A percentile compares a stretch with the other conserved stretches of the same genome.
Conservation (phyloP, 2,113 vertebrate genomes). For the Zosterops pallidus region DNA sequence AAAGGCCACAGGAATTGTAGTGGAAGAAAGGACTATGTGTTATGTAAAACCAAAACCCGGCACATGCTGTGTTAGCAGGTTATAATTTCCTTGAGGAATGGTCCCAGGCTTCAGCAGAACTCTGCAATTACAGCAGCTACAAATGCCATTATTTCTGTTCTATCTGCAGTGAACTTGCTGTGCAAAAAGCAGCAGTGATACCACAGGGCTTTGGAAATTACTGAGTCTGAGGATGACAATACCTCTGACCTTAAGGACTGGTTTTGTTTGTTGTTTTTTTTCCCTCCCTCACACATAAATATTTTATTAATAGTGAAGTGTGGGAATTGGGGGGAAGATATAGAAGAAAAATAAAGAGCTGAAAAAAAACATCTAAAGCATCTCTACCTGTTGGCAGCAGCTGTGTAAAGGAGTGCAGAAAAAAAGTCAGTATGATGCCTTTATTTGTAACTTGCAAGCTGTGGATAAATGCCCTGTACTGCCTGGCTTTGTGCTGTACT, state of each 20-base stretch:
- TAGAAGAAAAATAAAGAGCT: background rate
- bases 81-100: background rate
- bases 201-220: background rate
- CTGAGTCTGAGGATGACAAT: background rate
- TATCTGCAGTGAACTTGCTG: background rate
- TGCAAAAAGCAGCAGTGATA: background rate
- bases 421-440: background rate
- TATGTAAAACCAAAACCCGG: background rate
- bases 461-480: background rate
- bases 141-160: background rate
- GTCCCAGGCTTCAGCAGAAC: background rate
- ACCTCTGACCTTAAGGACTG: background rate
- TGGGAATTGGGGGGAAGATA: background rate
- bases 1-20: background rate
- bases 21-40: background rate
- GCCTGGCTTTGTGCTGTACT: background rate
- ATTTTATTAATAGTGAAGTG: background rate
- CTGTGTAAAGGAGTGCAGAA: background rate
- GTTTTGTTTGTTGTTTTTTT: background rate
- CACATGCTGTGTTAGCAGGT: background rate
- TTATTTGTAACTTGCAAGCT: background rate
- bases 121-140: conserved; percentile 5
- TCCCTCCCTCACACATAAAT: background rate
- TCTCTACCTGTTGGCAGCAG: background rate
- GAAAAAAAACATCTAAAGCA: background rate